Percentiles rank a stretch among this genome's conserved stretches.
Conservation (phyloP, 92 coral and sea anemone species). For the Plumapathes pennacea region DNA sequence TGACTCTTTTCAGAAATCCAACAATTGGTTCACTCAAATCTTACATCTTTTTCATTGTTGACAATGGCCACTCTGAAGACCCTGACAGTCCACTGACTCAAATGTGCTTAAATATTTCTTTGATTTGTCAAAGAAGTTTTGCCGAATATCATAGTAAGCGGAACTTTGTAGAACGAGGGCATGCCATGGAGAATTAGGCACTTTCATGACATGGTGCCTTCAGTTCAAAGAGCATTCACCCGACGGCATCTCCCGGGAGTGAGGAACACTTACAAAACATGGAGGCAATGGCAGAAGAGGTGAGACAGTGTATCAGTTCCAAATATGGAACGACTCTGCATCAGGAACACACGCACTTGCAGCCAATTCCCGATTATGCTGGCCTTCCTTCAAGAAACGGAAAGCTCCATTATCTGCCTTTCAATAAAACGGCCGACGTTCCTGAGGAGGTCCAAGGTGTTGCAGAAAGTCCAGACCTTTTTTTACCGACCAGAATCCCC, state of each 20-base stretch:
- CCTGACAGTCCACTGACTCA: conserved; percentile 32
- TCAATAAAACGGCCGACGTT: conserved; percentile 18
- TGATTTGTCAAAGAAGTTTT: conserved; percentile 35
- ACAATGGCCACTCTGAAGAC: conserved; percentile 66
- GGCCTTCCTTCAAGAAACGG: conserved; percentile 24
- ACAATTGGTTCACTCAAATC: conserved; percentile 53
- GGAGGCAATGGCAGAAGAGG: conserved; percentile 52
- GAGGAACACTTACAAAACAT: conserved; percentile 31
- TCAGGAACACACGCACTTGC: background rate
- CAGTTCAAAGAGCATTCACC: conserved; percentile 17
- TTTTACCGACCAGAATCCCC: conserved; percentile 44
- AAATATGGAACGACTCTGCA: conserved; percentile 18
- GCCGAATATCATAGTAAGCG: conserved; percentile 44
- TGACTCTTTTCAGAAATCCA: conserved; percentile 43
- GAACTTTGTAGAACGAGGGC: conserved; percentile 49
- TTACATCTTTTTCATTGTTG: conserved; percentile 51
- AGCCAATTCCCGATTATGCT: conserved; percentile 32
- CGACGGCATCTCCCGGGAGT: conserved; percentile 12
- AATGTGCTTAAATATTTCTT: conserved; percentile 27
- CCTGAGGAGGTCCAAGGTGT: background rate
- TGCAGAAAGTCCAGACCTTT: conserved; percentile 1
- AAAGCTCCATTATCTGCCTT: conserved; percentile 47
- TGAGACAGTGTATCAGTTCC: too few species aligned
- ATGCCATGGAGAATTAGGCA: conserved; percentile 22
- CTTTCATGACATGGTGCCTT: conserved; percentile 50